These are phyloP conservation scores for Scaptomyza graminum DNA, from an alignment of 1,140 invertebrate species.

Conservation along the genomic window DNA sequence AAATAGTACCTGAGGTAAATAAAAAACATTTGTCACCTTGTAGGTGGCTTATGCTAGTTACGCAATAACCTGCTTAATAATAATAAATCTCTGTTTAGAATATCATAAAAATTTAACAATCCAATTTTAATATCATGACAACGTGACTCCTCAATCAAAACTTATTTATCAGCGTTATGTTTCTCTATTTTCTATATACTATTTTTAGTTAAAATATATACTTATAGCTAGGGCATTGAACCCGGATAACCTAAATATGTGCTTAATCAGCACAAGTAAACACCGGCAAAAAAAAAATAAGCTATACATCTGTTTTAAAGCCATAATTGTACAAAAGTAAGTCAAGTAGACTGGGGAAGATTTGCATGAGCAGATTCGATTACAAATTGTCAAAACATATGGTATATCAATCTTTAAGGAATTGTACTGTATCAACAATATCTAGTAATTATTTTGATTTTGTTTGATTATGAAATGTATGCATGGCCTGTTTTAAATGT, in stretches of 20 bases:
- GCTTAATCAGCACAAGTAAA: conserved; percentile 1
- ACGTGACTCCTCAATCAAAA: conserved; percentile 29
- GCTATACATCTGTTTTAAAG: conserved; percentile 5
- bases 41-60: conserved; percentile 3
- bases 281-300: not conserved
- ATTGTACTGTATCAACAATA: too few relatives aligned
- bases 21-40: conserved; percentile 2
- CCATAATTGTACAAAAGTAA: not conserved
- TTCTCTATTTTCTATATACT: not conserved
- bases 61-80: not conserved
- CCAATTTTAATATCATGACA: not conserved
- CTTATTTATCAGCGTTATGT: conserved; percentile 32
- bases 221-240: conserved; percentile 1
- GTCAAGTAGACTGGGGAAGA: not conserved
- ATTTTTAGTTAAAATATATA: not conserved
- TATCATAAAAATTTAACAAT: conserved; percentile 1
- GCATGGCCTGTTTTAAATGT: too few relatives aligned
- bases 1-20: not conserved
- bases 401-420: too few relatives aligned
- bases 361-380: not conserved
- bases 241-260: not conserved
- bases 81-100: conserved; percentile 2
- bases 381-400: not conserved
- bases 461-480: too few relatives aligned
- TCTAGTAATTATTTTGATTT: too few relatives aligned